A percentile compares a stretch with the other conserved stretches of the same genome.
Conservation (phyloP, 2,113 vertebrate species). For the Cavia porcellus region DNA sequence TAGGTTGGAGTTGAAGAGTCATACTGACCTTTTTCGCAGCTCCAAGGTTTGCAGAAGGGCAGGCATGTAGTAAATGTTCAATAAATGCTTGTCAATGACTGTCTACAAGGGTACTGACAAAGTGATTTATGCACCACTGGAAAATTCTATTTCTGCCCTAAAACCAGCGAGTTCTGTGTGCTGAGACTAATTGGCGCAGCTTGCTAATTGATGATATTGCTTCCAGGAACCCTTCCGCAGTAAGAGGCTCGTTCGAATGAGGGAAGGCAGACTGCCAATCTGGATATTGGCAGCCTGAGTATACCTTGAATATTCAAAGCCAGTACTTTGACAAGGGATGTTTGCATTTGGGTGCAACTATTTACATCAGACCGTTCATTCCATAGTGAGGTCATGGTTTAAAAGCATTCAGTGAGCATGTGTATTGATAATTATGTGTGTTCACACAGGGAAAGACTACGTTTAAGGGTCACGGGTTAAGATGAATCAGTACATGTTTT, state of each 20-base stretch:
- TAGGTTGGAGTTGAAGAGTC: background rate
- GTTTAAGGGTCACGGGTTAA: accelerated
- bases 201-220: background rate
- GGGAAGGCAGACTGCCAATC: background rate
- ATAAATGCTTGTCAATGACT: accelerated
- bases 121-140: background rate
- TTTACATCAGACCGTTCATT: background rate
- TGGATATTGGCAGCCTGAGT: accelerated
- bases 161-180: background rate
- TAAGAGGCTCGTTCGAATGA: background rate
- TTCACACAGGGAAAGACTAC: accelerated
- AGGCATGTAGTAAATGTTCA: background rate
- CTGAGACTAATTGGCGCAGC: accelerated
- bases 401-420: background rate
- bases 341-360: accelerated
- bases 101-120: background rate
- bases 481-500: background rate
- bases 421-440: accelerated
- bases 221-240: background rate
- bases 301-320: accelerated
- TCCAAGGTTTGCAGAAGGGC: no score
- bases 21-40: no score
- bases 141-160: background rate
- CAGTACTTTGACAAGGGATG: background rate
- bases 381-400: no score